A percentile compares a stretch with the other conserved stretches of the same genome.
Conservation (phyloP, 64 coral and sea anemone genomes). For the Stylophora pistillata region DNA sequence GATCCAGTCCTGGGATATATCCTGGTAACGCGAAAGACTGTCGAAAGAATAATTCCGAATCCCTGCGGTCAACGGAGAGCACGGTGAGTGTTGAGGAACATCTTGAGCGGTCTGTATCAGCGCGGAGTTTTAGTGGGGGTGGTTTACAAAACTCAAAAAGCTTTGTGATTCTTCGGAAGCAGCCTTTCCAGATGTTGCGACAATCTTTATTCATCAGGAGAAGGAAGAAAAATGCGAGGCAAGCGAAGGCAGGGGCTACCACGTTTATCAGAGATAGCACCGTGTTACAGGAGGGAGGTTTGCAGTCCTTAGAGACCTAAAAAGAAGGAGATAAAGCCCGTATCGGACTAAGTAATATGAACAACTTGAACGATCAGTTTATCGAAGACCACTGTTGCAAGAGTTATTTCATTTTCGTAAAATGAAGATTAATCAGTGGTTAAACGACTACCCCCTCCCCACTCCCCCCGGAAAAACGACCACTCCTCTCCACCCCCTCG, state of each 20-base stretch:
- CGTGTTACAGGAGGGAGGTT: constrained; percentile 34
- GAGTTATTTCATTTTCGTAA: no score
- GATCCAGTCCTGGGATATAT: background rate
- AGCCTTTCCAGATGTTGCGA: constrained; percentile 70
- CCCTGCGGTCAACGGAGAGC: constrained; percentile 31
- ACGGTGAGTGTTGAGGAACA: constrained; percentile 81
- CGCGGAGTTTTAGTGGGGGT: background rate
- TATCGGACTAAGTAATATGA: background rate
- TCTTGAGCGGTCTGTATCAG: constrained; percentile 48
- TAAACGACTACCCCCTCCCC: no score
- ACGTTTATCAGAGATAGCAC: constrained; percentile 40
- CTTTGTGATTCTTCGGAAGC: constrained; percentile 31
- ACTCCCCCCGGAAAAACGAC: no score
- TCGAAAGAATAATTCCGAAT: constrained; percentile 30
- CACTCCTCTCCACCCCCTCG: no score
- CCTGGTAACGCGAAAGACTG: background rate
- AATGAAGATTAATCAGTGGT: no score
- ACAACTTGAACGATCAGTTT: background rate
- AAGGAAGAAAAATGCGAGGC: constrained; percentile 79
- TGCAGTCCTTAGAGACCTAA: constrained; percentile 50
- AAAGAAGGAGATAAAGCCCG: background rate
- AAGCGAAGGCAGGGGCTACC: constrained; percentile 68
- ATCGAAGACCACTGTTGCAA: no score
- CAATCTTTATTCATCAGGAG: constrained; percentile 96
- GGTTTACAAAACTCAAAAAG: constrained; percentile 6